Evolutionary conservation across 2,797 vertebrate genomes (phyloP).

Genomic region (Lepidocolaptes lacrymiger): DNA sequence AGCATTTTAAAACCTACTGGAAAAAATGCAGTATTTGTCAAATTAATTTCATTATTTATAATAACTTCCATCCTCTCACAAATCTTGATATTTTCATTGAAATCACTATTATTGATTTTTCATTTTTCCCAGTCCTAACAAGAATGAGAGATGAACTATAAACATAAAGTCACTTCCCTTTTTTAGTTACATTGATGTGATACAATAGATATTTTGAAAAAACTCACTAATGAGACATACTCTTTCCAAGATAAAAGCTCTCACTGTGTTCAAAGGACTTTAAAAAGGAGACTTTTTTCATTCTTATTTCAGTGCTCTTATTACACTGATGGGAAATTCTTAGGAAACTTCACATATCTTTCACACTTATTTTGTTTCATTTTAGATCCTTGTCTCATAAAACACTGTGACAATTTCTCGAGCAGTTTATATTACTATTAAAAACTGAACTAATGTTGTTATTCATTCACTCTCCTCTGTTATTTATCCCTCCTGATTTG

Average conservation of each 20-base stretch:
- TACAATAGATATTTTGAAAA: neutral
- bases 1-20: neutral
- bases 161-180: neutral
- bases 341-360: neutral
- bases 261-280: neutral
- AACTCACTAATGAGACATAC: neutral
- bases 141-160: neutral
- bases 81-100: neutral
- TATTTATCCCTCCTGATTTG: conserved; percentile 44
- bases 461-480: conserved; percentile 30
- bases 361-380: neutral
- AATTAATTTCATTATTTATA: conserved; percentile 1
- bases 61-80: neutral
- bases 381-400: neutral
- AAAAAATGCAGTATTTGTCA: neutral
- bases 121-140: neutral
- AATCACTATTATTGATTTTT: neutral
- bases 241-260: neutral
- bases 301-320: neutral
- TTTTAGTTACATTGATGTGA: neutral
- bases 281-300: neutral
- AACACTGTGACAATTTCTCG: neutral
- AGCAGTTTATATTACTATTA: conserved; percentile 13
- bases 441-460: conserved; percentile 47
- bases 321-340: neutral